These are phyloP conservation scores for Rana temporaria DNA, from an alignment of 2,113 vertebrate species.

Conservation along the genomic window DNA sequence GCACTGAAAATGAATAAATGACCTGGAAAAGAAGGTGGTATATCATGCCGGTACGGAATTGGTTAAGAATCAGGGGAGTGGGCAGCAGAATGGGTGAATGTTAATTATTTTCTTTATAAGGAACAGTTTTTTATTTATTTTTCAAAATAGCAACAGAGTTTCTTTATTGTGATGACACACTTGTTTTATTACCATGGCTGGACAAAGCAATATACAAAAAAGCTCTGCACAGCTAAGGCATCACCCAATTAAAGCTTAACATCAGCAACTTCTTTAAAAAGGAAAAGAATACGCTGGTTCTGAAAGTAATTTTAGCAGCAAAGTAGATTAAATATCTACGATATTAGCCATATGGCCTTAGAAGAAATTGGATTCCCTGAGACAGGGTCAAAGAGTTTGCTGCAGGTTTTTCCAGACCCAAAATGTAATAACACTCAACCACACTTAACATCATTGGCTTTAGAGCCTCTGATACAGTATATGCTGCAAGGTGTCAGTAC, in stretches of 20 bases:
- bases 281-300: conserved; percentile 66
- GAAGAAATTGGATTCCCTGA: conserved; percentile 77
- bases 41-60: too few relatives aligned
- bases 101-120: too few relatives aligned
- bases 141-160: too few relatives aligned
- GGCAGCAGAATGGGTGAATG: too few relatives aligned
- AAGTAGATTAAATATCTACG: conserved; percentile 81
- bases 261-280: conserved; percentile 76
- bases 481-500: conserved; percentile 71
- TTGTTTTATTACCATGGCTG: conserved; percentile 41
- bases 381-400: conserved; percentile 75
- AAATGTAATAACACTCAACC: conserved; percentile 78
- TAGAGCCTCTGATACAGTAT: conserved; percentile 81
- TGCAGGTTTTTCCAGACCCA: conserved; percentile 74
- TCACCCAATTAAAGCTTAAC: conserved; percentile 69
- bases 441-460: conserved; percentile 83
- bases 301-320: conserved; percentile 77
- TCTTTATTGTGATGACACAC: too few relatives aligned
- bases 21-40: too few relatives aligned
- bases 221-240: conserved; percentile 52
- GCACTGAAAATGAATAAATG: too few relatives aligned
- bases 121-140: too few relatives aligned
- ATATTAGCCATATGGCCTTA: conserved; percentile 83
- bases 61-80: too few relatives aligned
- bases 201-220: conserved; percentile 61